phyloP scores from a whole-genome alignment of 1,140 invertebrate species.

The Nasonia longicornis region DNA sequence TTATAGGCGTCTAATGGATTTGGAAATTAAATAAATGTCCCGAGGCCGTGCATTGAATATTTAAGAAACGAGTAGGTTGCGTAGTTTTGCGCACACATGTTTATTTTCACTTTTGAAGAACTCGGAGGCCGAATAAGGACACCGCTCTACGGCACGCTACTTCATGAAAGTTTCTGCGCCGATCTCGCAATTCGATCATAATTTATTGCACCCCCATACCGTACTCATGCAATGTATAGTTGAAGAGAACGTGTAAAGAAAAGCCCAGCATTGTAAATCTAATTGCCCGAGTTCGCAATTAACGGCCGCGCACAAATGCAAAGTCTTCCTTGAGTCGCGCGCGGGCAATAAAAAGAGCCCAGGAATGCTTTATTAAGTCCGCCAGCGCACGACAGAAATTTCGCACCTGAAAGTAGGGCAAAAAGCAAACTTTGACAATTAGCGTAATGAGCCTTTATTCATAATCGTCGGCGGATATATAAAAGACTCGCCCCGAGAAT shows the following conservation, averaged over 20 bases:
- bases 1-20: constrained; percentile 9
- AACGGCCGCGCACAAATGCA: background rate
- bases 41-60: background rate
- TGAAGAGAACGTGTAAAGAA: background rate
- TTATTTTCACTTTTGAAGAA: constrained; percentile 2
- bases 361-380: background rate
- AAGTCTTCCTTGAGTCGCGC: background rate
- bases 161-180: background rate
- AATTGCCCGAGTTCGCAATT: background rate
- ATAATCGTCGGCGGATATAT: background rate
- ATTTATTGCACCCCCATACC: background rate
- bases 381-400: background rate
- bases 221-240: background rate
- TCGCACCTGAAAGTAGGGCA: constrained; percentile 19
- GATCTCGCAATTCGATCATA: background rate
- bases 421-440: constrained; percentile 28
- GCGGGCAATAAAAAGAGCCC: background rate
- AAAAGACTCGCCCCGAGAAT: constrained; percentile 28
- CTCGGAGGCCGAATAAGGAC: too few species aligned
- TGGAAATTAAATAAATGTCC: background rate
- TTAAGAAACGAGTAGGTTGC: background rate
- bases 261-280: background rate
- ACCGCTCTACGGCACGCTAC: background rate
- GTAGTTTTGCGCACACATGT: background rate
- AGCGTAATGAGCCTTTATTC: constrained; percentile 39